These are phyloP conservation scores for Rhinichthys klamathensis DNA, from an alignment of 2,113 vertebrate genomes.

Conservation along the genomic window DNA sequence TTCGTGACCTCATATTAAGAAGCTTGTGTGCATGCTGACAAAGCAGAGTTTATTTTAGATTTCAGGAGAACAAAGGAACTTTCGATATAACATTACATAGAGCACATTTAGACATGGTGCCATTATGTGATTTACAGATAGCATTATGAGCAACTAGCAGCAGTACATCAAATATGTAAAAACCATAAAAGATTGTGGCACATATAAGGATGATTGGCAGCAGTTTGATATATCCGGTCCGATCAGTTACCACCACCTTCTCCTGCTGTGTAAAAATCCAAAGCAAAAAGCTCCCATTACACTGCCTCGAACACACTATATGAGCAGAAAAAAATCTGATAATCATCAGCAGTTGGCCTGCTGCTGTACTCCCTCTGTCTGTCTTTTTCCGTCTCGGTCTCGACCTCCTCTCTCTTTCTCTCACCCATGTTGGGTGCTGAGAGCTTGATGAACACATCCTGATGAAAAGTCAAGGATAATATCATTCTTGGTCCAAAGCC, in stretches of 20 bases:
- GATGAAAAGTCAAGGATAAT: constrained; percentile 74
- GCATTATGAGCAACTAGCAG: constrained; percentile 18
- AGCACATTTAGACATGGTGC: constrained; percentile 17
- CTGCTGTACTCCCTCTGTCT: constrained; percentile 62
- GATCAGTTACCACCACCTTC: constrained; percentile 31
- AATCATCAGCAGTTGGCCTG: constrained; percentile 54
- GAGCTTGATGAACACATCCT: constrained; percentile 72
- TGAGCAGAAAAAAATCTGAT: constrained; percentile 49
- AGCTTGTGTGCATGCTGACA: constrained; percentile 33
- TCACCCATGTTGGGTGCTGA: constrained; percentile 63
- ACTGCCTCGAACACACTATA: constrained; percentile 43
- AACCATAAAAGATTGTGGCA: constrained; percentile 21
- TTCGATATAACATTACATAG: constrained; percentile 26
- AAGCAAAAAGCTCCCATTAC: constrained; percentile 47
- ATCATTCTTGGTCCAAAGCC: constrained; percentile 70
- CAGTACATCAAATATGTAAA: not conserved
- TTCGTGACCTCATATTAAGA: constrained; percentile 48
- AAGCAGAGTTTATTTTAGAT: constrained; percentile 19
- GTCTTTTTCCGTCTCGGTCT: constrained; percentile 60
- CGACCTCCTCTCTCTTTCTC: constrained; percentile 61
- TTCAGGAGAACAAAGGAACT: constrained; percentile 18
- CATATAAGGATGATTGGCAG: constrained; percentile 35
- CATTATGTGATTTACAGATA: constrained; percentile 37
- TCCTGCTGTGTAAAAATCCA: constrained; percentile 39
- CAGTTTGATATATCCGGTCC: constrained; percentile 32